These are phyloP conservation scores for Caenorhabditis sinica DNA, from an alignment of 2,888 invertebrate species.

Conservation along the genomic window DNA sequence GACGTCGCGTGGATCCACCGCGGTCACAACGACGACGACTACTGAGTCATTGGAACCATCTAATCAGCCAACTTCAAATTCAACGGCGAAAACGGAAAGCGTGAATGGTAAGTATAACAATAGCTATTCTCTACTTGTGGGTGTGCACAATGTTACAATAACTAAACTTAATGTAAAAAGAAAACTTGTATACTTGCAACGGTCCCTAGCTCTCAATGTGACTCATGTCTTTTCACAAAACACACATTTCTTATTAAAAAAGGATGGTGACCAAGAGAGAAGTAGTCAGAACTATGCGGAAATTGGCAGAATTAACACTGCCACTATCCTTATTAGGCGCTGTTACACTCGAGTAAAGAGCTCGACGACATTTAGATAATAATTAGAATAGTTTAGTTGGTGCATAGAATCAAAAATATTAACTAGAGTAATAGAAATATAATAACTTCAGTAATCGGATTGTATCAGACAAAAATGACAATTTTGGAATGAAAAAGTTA, in stretches of 20 bases:
- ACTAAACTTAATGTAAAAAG: background rate
- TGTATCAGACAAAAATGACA: no score
- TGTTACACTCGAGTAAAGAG: background rate
- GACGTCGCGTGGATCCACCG: constrained; percentile 28
- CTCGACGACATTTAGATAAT: background rate
- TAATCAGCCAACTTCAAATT: background rate
- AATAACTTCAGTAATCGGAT: no score
- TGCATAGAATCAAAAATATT: no score
- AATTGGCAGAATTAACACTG: constrained; percentile 26
- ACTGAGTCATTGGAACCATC: constrained; percentile 10
- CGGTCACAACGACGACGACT: background rate
- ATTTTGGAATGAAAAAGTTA: background rate
- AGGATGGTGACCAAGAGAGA: background rate
- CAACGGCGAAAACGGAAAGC: constrained; percentile 2
- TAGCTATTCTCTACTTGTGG: background rate
- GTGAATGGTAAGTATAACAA: constrained; percentile 23
- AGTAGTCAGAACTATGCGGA: background rate
- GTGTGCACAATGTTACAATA: background rate
- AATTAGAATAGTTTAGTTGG: background rate
- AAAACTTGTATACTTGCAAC: constrained; percentile 9
- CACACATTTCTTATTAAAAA: constrained; percentile 9
- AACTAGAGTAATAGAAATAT: no score
- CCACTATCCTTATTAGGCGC: background rate
- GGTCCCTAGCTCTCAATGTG: background rate
- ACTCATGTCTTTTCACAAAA: constrained; percentile 8